Evolutionary conservation across 1,140 invertebrate species (phyloP), one percentile per base, ranked within the genome.

Genomic region (Thaumetopoea pityocampa): DNA sequence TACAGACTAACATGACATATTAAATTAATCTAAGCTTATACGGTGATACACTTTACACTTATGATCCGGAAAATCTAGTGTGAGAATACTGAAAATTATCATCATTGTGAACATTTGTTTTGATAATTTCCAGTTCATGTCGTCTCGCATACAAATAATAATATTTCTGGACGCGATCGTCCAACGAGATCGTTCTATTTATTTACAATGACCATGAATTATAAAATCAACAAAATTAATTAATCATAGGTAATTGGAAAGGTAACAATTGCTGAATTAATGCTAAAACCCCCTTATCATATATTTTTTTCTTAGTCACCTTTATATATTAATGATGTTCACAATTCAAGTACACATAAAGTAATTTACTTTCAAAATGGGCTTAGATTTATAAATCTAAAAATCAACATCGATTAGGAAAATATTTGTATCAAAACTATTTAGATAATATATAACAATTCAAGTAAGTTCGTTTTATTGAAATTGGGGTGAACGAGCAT

Each of bases 101-200:
- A 29, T 44, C 24, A 18, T 27, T 22, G 5, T 16, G 35, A 28
- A n/a, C n/a, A n/a, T n/a, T n/a, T 41, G 36, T 37, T 5, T 15
- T 56, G 56, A 72, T 65, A 60, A 69, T 67, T 67, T 53, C 43
- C 42, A 56, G 63, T 60, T 33, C 20, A 14, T 56, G 57, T 43
- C 24, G 10, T 50, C 55, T 66, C 61, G 73, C 61, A 67, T 51
- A 67, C 62, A 73, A 61, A 26, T 40, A 60, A 63, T 45, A 23
- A 59, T 72, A 59, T 50, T 52, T 34, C 46, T 73, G 79, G 77
- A 83, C 79, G 57, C 74, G 79, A 81, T 78, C 77, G 77, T 67
- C 79, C 77, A 83, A 83, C 77, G 79, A 83, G 59, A 66, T 14
- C 11, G 12, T 5, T 12, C 26, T 28, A 14, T 28, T 6, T n/a